Percentiles rank a stretch among this genome's conserved stretches.
Conservation (phyloP, 2,888 invertebrate genomes). For the Drosophila melanosoma region DNA sequence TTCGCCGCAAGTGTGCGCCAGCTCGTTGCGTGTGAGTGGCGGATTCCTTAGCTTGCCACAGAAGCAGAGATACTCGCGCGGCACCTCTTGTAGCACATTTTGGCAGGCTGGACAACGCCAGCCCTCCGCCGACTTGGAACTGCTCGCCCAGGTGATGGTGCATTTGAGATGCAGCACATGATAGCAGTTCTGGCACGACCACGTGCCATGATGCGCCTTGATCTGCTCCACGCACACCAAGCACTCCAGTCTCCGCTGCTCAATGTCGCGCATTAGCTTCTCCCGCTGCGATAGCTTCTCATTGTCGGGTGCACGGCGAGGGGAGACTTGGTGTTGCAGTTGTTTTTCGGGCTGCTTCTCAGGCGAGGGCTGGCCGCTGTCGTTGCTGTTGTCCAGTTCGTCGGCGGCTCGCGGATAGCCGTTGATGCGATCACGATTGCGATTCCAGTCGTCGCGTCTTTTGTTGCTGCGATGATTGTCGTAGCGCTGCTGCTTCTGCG, state of each 20-base stretch:
- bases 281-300: conserved; percentile 90
- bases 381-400: conserved; percentile 82
- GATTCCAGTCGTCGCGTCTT: conserved; percentile 83
- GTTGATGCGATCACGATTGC: conserved; percentile 83
- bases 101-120: conserved; percentile 99
- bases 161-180: conserved; percentile 97
- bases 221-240: conserved; percentile 97
- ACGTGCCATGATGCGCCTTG: conserved; percentile 91
- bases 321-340: conserved; percentile 49
- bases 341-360: conserved; percentile 75
- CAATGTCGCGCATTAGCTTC: conserved; percentile 92
- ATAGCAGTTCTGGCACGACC: conserved; percentile 96
- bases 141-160: conserved; percentile 95
- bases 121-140: conserved; percentile 91
- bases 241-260: conserved; percentile 94
- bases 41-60: conserved; percentile 93
- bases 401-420: conserved; percentile 77
- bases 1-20: conserved; percentile 97
- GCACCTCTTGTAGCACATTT: conserved; percentile 90
- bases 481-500: conserved; percentile 82
- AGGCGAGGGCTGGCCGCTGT: conserved; percentile 81
- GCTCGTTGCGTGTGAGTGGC: conserved; percentile 90
- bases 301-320: conserved; percentile 70
- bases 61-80: conserved; percentile 94
- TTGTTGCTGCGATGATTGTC: conserved; percentile 84